Evolutionary conservation across 2,797 vertebrate genomes (phyloP), one percentile per base, ranked within the genome.

Genomic region (Sebastes itinus): DNA sequence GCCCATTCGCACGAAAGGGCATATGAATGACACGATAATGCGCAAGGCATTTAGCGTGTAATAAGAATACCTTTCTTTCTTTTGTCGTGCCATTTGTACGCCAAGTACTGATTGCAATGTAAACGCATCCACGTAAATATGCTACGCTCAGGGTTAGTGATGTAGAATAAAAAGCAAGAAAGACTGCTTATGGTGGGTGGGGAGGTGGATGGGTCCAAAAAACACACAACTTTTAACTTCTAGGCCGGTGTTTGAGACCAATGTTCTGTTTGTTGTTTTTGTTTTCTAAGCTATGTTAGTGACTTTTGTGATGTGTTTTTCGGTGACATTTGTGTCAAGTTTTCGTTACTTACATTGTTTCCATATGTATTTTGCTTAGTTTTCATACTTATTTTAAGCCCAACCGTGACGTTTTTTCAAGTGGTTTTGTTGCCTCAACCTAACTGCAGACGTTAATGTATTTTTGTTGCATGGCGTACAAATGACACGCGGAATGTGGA

Each of bases 401-500:
- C 18, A 9, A 49, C 18, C 18, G 1, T 49, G 0, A 20, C 7
- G 3, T 20, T 49, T 49, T 49, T 49, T 20, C 46, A 4, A 49
- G 46, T 49, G 18, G 7, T 49, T 49, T 49, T 49, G 46, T 20
- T 0, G 46, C 18, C 4, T 49, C 46, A 49, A 49, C 7, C 0
- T 20, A 9, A 49, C 18, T 20, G 46, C 18, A 49, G 18, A 49
- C 7, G 4, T 49, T 49, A n/a, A 20, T n/a, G 46, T 49, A 49
- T n/a, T 49, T 49, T 49, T n/a, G 46, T n/a, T 49, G 46, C 7
- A 9, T 49, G 7, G 46, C 46, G 2, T 49, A 49, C 46, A 49
- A 0, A 9, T 49, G 18, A 49, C 18, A 49, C 0, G 1, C 46
- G 18, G 1, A 49, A n/a, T 49, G 0, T 49, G 7, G 18, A 0